Conservation (phyloP, 2,113 vertebrate genomes). For the Laticauda colubrina region DNA sequence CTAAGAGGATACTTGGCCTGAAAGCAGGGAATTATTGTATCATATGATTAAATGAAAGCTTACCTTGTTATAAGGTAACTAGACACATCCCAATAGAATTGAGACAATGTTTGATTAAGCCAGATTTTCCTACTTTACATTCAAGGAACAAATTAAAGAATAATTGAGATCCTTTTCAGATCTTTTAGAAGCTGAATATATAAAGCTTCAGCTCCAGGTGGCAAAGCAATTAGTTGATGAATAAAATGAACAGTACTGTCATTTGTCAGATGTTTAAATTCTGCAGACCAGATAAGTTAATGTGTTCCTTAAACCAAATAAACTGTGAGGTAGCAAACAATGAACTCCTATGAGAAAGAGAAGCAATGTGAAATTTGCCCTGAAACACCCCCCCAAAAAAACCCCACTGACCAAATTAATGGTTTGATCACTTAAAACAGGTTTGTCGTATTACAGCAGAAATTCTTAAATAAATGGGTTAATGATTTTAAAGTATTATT, state of each 20-base stretch:
- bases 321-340: conserved; percentile 79
- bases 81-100: conserved; percentile 89
- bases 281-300: conserved; percentile 87
- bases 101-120: conserved; percentile 94
- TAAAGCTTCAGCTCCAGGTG: conserved; percentile 89
- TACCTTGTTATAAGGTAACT: conserved; percentile 95
- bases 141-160: conserved; percentile 92
- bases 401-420: conserved; percentile 60
- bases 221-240: conserved; percentile 98
- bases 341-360: conserved; percentile 69
- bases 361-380: conserved; percentile 50
- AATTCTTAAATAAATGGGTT: conserved; percentile 8
- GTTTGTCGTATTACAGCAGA: conserved; percentile 46
- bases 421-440: conserved; percentile 61
- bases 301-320: conserved; percentile 88
- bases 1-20: conserved; percentile 89
- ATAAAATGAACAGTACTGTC: conserved; percentile 91
- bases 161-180: conserved; percentile 88
- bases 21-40: conserved; percentile 81
- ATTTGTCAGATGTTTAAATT: conserved; percentile 93
- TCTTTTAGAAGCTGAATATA: conserved; percentile 90
- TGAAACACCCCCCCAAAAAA: conserved; percentile 53
- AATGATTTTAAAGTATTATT: neutral
- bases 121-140: conserved; percentile 95
- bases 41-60: conserved; percentile 93